phyloP scores from a whole-genome alignment of 2,888 invertebrate genomes.

The Synergus umbraculus region DNA sequence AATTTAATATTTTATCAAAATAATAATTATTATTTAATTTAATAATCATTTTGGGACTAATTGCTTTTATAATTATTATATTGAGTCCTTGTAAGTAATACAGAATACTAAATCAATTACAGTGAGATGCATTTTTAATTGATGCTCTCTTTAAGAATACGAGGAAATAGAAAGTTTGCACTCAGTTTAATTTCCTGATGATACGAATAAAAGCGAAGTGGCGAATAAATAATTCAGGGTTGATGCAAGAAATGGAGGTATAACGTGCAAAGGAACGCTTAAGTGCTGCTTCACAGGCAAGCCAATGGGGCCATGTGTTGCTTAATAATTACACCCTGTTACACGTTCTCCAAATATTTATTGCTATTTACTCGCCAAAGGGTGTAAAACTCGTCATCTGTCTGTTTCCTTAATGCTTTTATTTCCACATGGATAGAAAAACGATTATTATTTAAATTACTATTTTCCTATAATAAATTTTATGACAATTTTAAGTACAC shows the following conservation, averaged over 20 bases:
- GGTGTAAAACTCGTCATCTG: neutral
- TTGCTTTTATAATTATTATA: neutral
- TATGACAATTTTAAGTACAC: neutral
- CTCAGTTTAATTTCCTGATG: conserved; percentile 12
- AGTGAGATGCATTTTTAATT: neutral
- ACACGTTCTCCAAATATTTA: neutral
- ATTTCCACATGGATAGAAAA: neutral
- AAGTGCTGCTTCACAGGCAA: conserved; percentile 50
- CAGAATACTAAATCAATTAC: neutral
- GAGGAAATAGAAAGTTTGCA: conserved; percentile 12
- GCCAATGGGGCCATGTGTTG: conserved; percentile 62
- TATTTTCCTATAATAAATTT: neutral
- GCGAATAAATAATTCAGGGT: conserved; percentile 62
- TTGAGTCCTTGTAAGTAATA: neutral
- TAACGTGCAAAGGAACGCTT: conserved; percentile 65
- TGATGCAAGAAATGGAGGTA: conserved; percentile 55
- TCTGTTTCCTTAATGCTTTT: neutral
- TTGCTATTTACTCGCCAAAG: neutral
- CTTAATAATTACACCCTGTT: conserved; percentile 61
- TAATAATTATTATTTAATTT: too few species aligned
- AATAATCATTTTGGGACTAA: neutral
- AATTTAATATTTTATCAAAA: too few species aligned
- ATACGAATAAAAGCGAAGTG: conserved; percentile 46
- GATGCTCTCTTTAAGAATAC: neutral
- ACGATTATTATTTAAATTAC: neutral